phyloP scores from a whole-genome alignment of 2,888 invertebrate species.

The Cephus pygmeus region DNA sequence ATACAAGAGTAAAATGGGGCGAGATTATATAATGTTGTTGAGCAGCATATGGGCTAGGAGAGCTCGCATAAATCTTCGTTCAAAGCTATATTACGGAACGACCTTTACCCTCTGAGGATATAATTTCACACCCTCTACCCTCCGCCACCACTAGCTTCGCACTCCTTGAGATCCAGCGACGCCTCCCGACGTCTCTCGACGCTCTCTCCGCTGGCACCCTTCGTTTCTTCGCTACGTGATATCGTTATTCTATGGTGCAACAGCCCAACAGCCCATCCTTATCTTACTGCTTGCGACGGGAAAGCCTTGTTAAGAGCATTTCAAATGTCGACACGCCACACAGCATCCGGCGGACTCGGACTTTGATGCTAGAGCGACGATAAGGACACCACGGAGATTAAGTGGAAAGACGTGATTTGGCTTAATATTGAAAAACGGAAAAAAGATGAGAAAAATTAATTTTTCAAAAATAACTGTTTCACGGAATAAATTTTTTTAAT shows the following conservation, averaged over 20 bases:
- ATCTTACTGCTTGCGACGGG: slow-evolving; percentile 21
- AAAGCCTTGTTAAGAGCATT: slow-evolving; percentile 12
- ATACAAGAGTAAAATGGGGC: slow-evolving; percentile 24
- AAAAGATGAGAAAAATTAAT: no score
- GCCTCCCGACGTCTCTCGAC: neutral
- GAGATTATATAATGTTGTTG: slow-evolving; percentile 36
- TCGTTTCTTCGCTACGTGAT: slow-evolving; percentile 19
- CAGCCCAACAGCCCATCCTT: slow-evolving; percentile 21
- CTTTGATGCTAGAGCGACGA: neutral
- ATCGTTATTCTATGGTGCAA: slow-evolving; percentile 19
- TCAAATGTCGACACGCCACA: slow-evolving; percentile 20
- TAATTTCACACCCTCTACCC: slow-evolving; percentile 37
- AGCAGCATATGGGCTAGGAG: slow-evolving; percentile 16
- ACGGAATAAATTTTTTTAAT: no score
- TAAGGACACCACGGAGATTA: no score
- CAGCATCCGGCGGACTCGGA: neutral
- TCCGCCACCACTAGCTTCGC: neutral
- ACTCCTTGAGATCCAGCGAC: slow-evolving; percentile 14
- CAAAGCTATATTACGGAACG: slow-evolving; percentile 10
- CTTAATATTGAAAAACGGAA: no score
- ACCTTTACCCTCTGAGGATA: slow-evolving; percentile 27
- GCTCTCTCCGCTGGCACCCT: slow-evolving; percentile 11
- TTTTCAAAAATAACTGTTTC: no score
- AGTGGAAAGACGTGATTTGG: no score
- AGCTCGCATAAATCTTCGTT: slow-evolving; percentile 34